These are phyloP conservation scores for Drosophila takahashii DNA, from an alignment of 1,140 invertebrate genomes.

Conservation along the genomic window DNA sequence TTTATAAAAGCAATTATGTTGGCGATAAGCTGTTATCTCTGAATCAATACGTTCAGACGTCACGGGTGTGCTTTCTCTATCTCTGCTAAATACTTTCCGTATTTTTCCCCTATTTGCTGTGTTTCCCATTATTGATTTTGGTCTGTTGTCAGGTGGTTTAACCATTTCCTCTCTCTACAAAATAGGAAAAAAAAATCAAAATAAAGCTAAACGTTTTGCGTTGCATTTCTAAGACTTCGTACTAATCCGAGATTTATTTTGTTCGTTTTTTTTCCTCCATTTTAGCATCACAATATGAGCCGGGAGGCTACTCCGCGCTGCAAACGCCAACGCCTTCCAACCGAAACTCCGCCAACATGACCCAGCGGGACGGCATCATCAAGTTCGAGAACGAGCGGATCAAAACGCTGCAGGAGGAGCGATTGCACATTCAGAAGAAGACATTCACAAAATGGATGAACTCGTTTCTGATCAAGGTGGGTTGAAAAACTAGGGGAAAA, in stretches of 20 bases:
- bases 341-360: slow-evolving; percentile 90
- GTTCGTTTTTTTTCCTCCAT: slow-evolving; percentile 36
- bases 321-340: slow-evolving; percentile 85
- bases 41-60: slow-evolving; percentile 31
- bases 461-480: slow-evolving; percentile 97
- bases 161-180: slow-evolving; percentile 7
- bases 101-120: slow-evolving; percentile 23
- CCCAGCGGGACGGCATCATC: slow-evolving; percentile 94
- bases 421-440: slow-evolving; percentile 99
- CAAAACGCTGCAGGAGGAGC: slow-evolving; percentile 97
- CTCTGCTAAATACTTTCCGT: slow-evolving; percentile 8
- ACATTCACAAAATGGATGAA: slow-evolving; percentile 99
- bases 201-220: slow-evolving; percentile 58
- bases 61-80: slow-evolving; percentile 41
- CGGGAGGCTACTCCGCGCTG: slow-evolving; percentile 87
- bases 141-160: slow-evolving; percentile 26
- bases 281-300: slow-evolving; percentile 90
- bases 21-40: slow-evolving; percentile 44
- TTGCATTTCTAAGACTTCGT: slow-evolving; percentile 32
- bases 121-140: slow-evolving; percentile 35
- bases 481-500: no score
- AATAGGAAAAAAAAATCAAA: slow-evolving; percentile 40
- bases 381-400: slow-evolving; percentile 99
- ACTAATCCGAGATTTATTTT: slow-evolving; percentile 45
- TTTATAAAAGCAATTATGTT: slow-evolving; percentile 30